These are phyloP conservation scores for Agrochola lychnidis DNA, from an alignment of 2,888 invertebrate genomes.

Conservation along the genomic window DNA sequence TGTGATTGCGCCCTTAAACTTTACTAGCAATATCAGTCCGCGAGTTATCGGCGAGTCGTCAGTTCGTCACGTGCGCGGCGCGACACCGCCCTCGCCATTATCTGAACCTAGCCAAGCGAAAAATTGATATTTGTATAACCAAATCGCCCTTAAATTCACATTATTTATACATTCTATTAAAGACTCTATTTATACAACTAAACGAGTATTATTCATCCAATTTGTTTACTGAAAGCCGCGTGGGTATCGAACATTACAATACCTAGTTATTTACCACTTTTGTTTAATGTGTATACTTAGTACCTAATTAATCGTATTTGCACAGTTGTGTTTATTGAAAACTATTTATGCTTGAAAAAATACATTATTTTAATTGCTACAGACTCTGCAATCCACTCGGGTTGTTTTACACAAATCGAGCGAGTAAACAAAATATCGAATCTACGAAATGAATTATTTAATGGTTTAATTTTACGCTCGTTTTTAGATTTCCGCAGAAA, in stretches of 20 bases:
- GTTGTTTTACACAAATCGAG: slow-evolving; percentile 4
- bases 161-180: slow-evolving; percentile 58
- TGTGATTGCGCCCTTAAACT: slow-evolving; percentile 58
- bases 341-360: slow-evolving; percentile 10
- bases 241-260: slow-evolving; percentile 30
- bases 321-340: slow-evolving; percentile 33
- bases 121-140: slow-evolving; percentile 81
- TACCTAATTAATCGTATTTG: slow-evolving; percentile 41
- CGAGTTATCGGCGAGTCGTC: slow-evolving; percentile 54
- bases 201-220: slow-evolving; percentile 41
- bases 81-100: slow-evolving; percentile 63
- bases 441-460: slow-evolving; percentile 29
- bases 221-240: slow-evolving; percentile 37
- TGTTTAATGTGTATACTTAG: slow-evolving; percentile 17
- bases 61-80: slow-evolving; percentile 40
- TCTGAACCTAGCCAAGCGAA: slow-evolving; percentile 77
- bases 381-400: not conserved
- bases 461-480: slow-evolving; percentile 5
- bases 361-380: slow-evolving; percentile 33
- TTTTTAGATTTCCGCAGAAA: slow-evolving; percentile 19
- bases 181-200: slow-evolving; percentile 45
- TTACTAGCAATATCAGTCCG: slow-evolving; percentile 44
- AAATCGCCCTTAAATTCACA: slow-evolving; percentile 61
- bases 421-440: slow-evolving; percentile 30
- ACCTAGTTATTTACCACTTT: slow-evolving; percentile 28